Base-by-base conservation (phyloP, 2,888 invertebrate genomes). In the Polyommatus icarus region DNA sequence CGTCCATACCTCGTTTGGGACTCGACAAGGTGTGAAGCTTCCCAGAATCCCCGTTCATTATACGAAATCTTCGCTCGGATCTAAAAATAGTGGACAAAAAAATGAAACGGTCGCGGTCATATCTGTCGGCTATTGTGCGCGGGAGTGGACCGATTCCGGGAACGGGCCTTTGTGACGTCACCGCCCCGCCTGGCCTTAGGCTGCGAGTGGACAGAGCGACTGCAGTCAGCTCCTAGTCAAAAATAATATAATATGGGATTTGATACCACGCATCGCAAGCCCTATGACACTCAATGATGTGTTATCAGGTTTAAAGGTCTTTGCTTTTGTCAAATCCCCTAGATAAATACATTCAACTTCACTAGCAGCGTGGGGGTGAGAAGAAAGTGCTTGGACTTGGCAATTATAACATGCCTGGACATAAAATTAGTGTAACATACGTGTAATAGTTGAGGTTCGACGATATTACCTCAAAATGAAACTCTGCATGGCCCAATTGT, bases 101-200 rank as follows among this genome's bases (percentile, higher is more conserved):
- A 79, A 80, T 79, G 76, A 71, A 78, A 77, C 36, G 71, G 77
- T 80, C 79, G 78, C 79, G 77, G 78, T 79, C 78, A 78, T 80
- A 79, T 82, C 79, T 78, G 76, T 77, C 57, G 78, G 80, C 79
- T 87, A 88, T 90, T 89, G 88, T 89, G 88, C 87, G 86, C 87
- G 82, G 81, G 88, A 89, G 90, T 90, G 89, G 88, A 86, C 82
- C 82, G 83, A 81, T 91, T 91, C 91, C 89, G 83, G 87, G 91
- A 91, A 91, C 80, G 81, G 83, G 88, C 89, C 86, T 90, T 90
- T 85, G 83, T 90, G 90, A 89, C 90, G 90, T 90, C 91, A 90
- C 84, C 80, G 80, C 76, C 46, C 78, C 71, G 80, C 81, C 83
- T 84, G 82, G 83, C 85, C 87, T 29, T 20, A 67, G 67, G 67